Evolutionary conservation across 2,797 vertebrate species (phyloP), one percentile per base, ranked within the genome.

Genomic region (Huso huso): DNA sequence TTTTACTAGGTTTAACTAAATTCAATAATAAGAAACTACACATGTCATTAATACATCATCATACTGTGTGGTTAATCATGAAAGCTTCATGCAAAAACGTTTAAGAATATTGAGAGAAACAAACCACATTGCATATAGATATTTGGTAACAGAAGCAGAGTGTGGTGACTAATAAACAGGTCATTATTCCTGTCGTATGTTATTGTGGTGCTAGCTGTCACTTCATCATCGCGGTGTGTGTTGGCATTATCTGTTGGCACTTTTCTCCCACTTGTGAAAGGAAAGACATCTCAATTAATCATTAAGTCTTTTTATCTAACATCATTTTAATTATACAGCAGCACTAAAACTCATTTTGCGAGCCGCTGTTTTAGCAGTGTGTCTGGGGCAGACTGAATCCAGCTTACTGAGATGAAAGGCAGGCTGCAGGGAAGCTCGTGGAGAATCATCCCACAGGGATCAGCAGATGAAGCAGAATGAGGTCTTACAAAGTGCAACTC

Each of bases 401-500:
- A 64, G 67, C 63, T 71, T 6, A 11, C 3, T 23, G 52, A 73
- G 68, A 75, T 75, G 68, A 75, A 73, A 73, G 67, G 13, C 6
- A 13, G 15, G 50, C 61, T 57, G 65, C 68, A 50, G 10, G 65
- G 60, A 13, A 3, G 67, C 49, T 60, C 13, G 49, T n/a, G 23
- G 13, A 18, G 48, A 49, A 55, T 55, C 12, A 58, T 48, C 61
- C 63, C 60, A 0, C 10, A 62, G 62, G 73, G 52, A 23, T 51
- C 15, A 52, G 51, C 48, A 58, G 57, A 61, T 63, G 50, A 48
- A 68, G 48, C 23, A n/a, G 50, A 64, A 62, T 8, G 66, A 70
- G 67, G 73, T 74, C 73, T 69, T 72, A 63, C 67, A 51, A 6
- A 73, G 58, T 66, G 66, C 71, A 70, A 23, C 65, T 71, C 66